Conservation (phyloP, 2,888 invertebrate genomes). For the Stegophylla sp. region DNA sequence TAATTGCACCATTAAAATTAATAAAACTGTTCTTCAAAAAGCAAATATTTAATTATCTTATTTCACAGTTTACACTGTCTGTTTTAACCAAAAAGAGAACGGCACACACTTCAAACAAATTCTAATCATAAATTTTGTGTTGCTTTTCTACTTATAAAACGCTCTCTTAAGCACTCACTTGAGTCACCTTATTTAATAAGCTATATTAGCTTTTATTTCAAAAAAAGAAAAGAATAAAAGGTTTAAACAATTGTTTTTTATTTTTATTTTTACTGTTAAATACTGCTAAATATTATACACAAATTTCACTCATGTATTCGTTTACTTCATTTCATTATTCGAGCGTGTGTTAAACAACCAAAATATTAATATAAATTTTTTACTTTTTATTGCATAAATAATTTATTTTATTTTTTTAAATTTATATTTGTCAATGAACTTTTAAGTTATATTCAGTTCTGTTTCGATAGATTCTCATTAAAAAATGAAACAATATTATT, state of each 20-base stretch:
- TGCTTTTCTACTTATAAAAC: background rate
- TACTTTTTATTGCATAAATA: no score
- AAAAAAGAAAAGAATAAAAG: background rate
- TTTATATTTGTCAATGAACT: no score
- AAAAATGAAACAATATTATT: background rate
- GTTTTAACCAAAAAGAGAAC: background rate
- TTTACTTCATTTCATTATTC: no score
- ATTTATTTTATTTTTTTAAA: no score
- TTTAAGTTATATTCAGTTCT: no score
- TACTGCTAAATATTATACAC: no score
- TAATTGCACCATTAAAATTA: background rate
- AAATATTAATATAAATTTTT: no score
- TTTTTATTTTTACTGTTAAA: no score
- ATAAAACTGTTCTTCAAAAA: background rate
- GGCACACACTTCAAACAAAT: constrained; percentile 21
- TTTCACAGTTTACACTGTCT: background rate
- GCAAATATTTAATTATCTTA: background rate
- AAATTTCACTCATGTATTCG: no score
- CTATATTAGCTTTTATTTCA: constrained; percentile 24
- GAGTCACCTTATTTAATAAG: constrained; percentile 32
- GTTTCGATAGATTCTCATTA: background rate
- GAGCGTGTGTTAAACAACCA: no score
- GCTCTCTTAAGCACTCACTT: constrained; percentile 34
- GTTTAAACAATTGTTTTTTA: no score
- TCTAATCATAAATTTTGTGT: constrained; percentile 17